Evolutionary conservation across 2,113 vertebrate species (phyloP), one percentile per base, ranked within the genome.

Genomic region (Seriola dumerili): DNA sequence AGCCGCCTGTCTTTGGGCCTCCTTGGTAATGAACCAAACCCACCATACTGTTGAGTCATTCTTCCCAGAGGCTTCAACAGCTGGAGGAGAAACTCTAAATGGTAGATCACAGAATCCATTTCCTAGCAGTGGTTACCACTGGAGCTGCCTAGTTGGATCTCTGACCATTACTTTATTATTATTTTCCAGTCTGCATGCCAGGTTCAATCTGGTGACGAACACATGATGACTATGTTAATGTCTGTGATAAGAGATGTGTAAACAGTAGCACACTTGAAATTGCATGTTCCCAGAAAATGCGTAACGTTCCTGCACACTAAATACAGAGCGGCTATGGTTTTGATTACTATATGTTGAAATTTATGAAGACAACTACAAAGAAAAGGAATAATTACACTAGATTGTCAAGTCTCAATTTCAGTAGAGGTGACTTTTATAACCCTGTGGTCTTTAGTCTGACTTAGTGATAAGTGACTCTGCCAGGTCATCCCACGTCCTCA

Each of bases 1-100:
- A 74, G 59, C 62, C 0, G 21, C 58, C 52, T 59, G 46, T 72
- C 62, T 76, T 63, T 78, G 71, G 72, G 62, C 54, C 64, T 72
- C 63, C 17, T 63, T 82, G 73, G 79, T 78, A 61, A 70, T 71
- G 81, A 88, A 88, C 79, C 72, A 89, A 90, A 88, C 40, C 77
- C 64, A 84, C 57, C 78, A 34, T 67, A 73, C 34, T 77, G 62
- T 83, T 91, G 91, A 94, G 83, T 92, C 92, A 93, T 88, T 81
- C 59, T 66, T 82, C 88, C 89, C 81, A 74, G 46, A 72, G 42
- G 48, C 52, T 55, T 57, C 34, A 80, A 70, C 86, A 93, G 87
- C 83, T 91, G 85, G 73, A 50, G 59, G 54, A 72, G 40, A 85
- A 67, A 44, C 61, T 83, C 25, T 52, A 73, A 85, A 85, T 59